Percentiles rank a stretch among this genome's conserved stretches.
phyloP scores from a whole-genome alignment of 37 sponge, comb jelly and placozoan genomes.

The Halisarca cf. caerulea region DNA sequence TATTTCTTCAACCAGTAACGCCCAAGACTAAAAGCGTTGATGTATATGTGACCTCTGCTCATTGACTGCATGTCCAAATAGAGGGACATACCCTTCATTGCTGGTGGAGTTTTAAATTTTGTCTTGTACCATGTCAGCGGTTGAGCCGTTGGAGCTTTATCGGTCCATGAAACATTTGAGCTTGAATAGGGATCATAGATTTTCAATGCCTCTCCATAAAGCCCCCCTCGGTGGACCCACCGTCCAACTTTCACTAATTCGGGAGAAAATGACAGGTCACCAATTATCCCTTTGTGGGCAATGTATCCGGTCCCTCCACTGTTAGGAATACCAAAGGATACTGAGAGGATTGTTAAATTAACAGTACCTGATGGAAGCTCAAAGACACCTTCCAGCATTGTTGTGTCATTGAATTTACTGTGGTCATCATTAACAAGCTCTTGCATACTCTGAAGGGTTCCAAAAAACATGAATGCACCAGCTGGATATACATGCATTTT shows the following conservation, averaged over 20 bases:
- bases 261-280: background rate
- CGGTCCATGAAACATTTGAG: slow-evolving; percentile 22
- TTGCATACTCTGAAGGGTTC: background rate
- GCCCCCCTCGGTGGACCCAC: slow-evolving; percentile 26
- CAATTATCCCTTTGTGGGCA: slow-evolving; percentile 35
- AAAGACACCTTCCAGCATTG: background rate
- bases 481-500: background rate
- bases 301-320: background rate
- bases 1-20: slow-evolving; percentile 50
- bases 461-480: slow-evolving; percentile 27
- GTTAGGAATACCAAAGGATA: slow-evolving; percentile 30
- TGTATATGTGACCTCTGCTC: slow-evolving; percentile 37
- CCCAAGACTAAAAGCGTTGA: slow-evolving; percentile 55
- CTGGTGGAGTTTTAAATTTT: background rate
- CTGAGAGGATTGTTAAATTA: slow-evolving; percentile 17
- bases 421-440: background rate
- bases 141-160: background rate
- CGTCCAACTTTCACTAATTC: background rate
- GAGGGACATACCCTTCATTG: background rate
- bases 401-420: background rate
- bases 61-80: slow-evolving; percentile 38
- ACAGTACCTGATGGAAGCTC: background rate
- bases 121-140: slow-evolving; percentile 45
- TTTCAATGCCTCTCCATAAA: slow-evolving; percentile 38
- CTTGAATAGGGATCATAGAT: slow-evolving; percentile 16